Evolutionary conservation across 2,888 invertebrate genomes (phyloP).

Genomic region (Phaedon cochleariae): DNA sequence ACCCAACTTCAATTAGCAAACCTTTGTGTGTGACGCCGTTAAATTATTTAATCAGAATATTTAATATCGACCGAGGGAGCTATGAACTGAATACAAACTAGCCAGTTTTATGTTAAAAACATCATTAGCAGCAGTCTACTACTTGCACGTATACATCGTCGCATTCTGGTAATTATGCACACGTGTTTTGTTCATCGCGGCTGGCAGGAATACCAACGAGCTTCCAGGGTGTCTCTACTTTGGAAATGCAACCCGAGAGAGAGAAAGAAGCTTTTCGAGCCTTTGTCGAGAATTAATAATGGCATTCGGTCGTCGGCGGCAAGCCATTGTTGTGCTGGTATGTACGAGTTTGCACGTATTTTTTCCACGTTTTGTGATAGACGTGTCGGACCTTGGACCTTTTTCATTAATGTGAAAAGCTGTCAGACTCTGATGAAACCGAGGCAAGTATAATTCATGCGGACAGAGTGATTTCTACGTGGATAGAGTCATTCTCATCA

Average conservation of each 20-base stretch:
- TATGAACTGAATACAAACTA: constrained; percentile 33
- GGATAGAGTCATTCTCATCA: too few species aligned
- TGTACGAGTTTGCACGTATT: constrained; percentile 38
- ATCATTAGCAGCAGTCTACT: constrained; percentile 43
- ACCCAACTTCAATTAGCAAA: constrained; percentile 25
- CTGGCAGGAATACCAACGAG: constrained; percentile 47
- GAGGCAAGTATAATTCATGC: too few species aligned
- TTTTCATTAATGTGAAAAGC: neutral
- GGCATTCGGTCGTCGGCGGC: neutral
- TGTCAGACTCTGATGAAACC: neutral
- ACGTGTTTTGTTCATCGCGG: constrained; percentile 51
- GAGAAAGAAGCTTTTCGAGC: neutral
- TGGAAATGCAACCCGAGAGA: too few species aligned
- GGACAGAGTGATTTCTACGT: too few species aligned
- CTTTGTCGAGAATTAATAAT: neutral
- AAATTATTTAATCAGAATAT: constrained; percentile 40
- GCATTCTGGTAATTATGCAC: constrained; percentile 51
- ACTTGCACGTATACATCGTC: constrained; percentile 39
- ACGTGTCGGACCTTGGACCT: neutral
- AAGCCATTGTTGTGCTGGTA: neutral
- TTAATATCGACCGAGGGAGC: constrained; percentile 34
- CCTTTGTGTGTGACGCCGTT: constrained; percentile 25
- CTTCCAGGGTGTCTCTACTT: neutral
- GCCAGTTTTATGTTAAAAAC: constrained; percentile 44
- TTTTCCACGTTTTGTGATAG: constrained; percentile 21